phyloP scores from a whole-genome alignment of 2,113 vertebrate species.

The Anser brachyrhynchus region DNA sequence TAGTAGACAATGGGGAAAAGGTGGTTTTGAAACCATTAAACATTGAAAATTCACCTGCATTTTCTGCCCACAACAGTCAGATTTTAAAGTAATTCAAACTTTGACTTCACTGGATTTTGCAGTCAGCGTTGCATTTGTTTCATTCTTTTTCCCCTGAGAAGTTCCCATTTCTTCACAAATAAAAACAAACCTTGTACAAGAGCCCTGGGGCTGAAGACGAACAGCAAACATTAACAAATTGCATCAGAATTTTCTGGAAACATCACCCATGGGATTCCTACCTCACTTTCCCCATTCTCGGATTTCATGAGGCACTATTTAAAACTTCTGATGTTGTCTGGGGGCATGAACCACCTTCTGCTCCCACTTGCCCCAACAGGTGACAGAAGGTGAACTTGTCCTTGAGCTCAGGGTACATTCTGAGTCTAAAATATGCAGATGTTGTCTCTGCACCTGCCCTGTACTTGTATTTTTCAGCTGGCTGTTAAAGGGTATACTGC shows the following conservation, averaged over 20 bases:
- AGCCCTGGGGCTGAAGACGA: not conserved
- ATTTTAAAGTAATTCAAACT: not conserved
- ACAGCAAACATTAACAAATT: not conserved
- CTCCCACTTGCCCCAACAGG: not conserved
- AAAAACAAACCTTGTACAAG: not conserved
- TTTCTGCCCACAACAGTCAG: not conserved
- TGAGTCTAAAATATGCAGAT: not conserved
- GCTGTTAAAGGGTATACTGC: not conserved
- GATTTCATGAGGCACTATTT: not conserved
- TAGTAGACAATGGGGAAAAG: not conserved
- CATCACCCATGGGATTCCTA: not conserved
- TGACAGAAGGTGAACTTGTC: not conserved
- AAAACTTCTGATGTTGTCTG: fast-evolving
- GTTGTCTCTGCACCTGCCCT: not conserved
- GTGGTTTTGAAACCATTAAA: not conserved
- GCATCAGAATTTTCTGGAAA: not conserved
- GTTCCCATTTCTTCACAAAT: not conserved
- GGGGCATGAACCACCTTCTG: not conserved
- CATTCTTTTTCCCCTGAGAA: not conserved
- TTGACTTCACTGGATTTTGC: not conserved
- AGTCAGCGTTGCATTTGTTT: fast-evolving
- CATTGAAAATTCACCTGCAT: not conserved
- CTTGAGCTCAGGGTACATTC: not conserved
- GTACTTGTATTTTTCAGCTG: not conserved
- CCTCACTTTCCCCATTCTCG: not conserved